These are phyloP conservation scores for Gari tellinella DNA, from an alignment of 2,888 invertebrate genomes.

Conservation along the genomic window DNA sequence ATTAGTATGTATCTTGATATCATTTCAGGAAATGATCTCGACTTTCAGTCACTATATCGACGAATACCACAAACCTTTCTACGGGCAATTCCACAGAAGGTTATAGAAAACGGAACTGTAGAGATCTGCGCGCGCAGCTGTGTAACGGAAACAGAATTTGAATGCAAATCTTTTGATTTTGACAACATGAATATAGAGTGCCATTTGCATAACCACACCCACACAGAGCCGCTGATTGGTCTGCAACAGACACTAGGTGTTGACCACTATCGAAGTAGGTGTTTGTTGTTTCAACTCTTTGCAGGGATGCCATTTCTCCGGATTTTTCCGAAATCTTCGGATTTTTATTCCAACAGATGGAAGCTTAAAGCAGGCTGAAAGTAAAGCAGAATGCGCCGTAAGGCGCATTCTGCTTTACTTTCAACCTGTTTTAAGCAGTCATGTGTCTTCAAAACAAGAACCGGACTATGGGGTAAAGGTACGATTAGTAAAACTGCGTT, in stretches of 20 bases:
- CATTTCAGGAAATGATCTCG: conserved; percentile 29
- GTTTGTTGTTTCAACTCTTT: too few species aligned
- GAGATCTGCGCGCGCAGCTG: conserved; percentile 74
- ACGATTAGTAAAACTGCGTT: too few species aligned
- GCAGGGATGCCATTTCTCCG: too few species aligned
- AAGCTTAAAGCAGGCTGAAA: too few species aligned
- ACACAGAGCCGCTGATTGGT: conserved; percentile 72
- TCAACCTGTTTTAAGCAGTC: too few species aligned
- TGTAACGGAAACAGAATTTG: conserved; percentile 72
- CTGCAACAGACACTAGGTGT: conserved; percentile 70
- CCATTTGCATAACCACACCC: conserved; percentile 75
- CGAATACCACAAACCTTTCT: conserved; percentile 73
- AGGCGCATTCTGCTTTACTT: too few species aligned
- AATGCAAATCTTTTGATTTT: conserved; percentile 81
- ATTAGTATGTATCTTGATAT: too few species aligned
- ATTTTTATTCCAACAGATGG: too few species aligned
- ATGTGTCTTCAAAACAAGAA: too few species aligned
- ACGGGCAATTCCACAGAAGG: conserved; percentile 67
- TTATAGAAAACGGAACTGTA: conserved; percentile 68
- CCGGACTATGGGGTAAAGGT: too few species aligned
- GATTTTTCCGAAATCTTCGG: too few species aligned
- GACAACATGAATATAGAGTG: conserved; percentile 74
- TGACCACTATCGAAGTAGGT: conserved; percentile 82
- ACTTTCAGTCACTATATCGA: conserved; percentile 67
- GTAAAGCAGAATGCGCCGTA: too few species aligned